Percentiles rank a stretch among this genome's conserved stretches.
Conservation (phyloP, 2,113 vertebrate genomes). For the Indicator indicator region DNA sequence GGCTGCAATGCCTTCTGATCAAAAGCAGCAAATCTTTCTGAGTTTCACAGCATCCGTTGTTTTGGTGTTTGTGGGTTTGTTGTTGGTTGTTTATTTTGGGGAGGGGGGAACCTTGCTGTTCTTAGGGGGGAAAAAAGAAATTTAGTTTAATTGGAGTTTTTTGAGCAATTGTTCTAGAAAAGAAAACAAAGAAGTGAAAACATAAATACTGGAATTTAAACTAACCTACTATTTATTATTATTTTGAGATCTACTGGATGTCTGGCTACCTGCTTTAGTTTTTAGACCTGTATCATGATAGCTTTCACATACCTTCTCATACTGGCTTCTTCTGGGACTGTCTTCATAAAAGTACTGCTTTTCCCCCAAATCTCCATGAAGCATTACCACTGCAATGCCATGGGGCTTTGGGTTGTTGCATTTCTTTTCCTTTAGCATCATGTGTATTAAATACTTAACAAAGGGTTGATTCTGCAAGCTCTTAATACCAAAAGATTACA, state of each 20-base stretch:
- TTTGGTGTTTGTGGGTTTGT: not conserved
- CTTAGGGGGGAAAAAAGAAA: not conserved
- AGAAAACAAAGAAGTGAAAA: not conserved
- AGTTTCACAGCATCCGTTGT: not conserved
- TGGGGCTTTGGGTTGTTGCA: accelerated
- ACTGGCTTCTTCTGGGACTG: not conserved
- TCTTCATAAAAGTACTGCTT: not conserved
- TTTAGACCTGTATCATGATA: not conserved
- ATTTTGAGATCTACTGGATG: not conserved
- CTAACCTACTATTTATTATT: not conserved
- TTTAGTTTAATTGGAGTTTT: not conserved
- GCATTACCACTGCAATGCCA: not conserved
- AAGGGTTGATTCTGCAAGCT: not conserved
- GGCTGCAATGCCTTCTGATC: not conserved
- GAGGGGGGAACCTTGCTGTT: not conserved
- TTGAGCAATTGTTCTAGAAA: not conserved
- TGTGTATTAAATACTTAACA: not conserved
- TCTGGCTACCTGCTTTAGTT: not conserved
- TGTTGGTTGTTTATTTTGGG: not conserved
- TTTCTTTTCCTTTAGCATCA: not conserved
- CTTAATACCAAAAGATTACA: not conserved
- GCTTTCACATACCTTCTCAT: not conserved
- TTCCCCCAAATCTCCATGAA: not conserved
- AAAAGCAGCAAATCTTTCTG: not conserved
- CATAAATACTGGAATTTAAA: not conserved